Evolutionary conservation across 2,888 invertebrate genomes (phyloP), one percentile per base, ranked within the genome.

Genomic region (Tenodera sinensis): DNA sequence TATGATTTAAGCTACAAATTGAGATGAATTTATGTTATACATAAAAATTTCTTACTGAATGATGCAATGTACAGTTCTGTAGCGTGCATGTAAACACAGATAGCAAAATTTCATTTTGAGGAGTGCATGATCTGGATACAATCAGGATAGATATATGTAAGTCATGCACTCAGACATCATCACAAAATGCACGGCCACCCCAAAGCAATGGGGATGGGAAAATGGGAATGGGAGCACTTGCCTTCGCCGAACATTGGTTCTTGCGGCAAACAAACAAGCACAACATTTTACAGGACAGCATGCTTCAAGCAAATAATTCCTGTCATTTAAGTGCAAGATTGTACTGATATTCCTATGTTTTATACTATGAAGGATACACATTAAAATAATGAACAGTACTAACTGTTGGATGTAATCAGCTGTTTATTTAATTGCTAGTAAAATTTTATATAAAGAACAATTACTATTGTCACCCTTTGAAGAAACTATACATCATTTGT

Each of bases 161-260:
- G 54, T 71, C 54, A 71, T 71, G 54, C 54, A 71, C 54, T 71
- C 54, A 71, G 20, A 71, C 54, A 71, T 71, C 54, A 71, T 71
- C 20, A 71, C 54, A 71, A 71, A 71, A 71, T 71, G 54, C 54
- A 71, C 54, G 25, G 54, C 54, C 54, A 71, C 20, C 54, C 54
- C 54, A 71, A 71, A 71, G 54, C 54, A 71, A 20, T 71, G 54
- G 54, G 54, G 54, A 71, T 54, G 25, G 54, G 54, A 71, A 71
- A 71, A 71, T 71, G 54, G 25, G 54, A 25, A 71, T 71, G 25
- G 54, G 20, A 84, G 88, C 88, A 88, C 88, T 88, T 88, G 88
- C 88, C 88, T 88, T 88, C 88, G 85, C 85, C 85, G 88, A 88
- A 83, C 42, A 88, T 88, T 88, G 84, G 85, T 88, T 88, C 88